Base-by-base conservation (phyloP, 2,797 vertebrate genomes). In the Neosalanx taihuensis region DNA sequence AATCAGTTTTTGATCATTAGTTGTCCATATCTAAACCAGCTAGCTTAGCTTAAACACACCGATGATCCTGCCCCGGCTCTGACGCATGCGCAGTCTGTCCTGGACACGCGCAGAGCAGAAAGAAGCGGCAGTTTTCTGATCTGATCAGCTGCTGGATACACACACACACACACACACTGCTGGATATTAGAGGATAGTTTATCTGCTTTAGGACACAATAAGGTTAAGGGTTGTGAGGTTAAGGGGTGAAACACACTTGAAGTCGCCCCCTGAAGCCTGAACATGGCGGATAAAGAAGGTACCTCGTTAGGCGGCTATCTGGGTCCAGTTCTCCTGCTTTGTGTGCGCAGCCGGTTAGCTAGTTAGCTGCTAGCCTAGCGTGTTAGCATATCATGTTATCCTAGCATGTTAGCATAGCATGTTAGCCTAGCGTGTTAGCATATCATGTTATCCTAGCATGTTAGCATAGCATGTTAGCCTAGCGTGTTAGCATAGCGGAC, bases 201-300 rank as follows among this genome's bases (percentile, higher is more conserved):
- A 41, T 53, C 64, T 76, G 70, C 77, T 51, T 6, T 58, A 7
- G 53, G 76, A 71, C 72, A 64, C 53, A 56, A 82, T 73, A 72
- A 68, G 76, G 23, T 17, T 26, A 26, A 26, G 23, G 23, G 23
- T 26, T 26, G 23, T 26, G 23, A 26, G 23, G 23, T 26, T 26
- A 26, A 66, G 53, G 4, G 33, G 83, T 74, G 76, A 71, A 75
- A n/a, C 13, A 66, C 60, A 3, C 20, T 26, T 58, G 29, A n/a
- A 57, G 46, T 37, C 23, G 46, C 20, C 58, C 41, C 65, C 72
- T 18, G 60, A 76, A 67, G 46, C 17, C n/a, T 68, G 60, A 78
- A 51, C 67, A 90, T 90, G 88, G 86, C 88, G 1, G 88, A 90
- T 61, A 90, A 90, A 88, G 88, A 90, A 63, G 88, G 88, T 88